Conservation (phyloP, 2,113 vertebrate genomes). For the Takifugu bimaculatus region DNA sequence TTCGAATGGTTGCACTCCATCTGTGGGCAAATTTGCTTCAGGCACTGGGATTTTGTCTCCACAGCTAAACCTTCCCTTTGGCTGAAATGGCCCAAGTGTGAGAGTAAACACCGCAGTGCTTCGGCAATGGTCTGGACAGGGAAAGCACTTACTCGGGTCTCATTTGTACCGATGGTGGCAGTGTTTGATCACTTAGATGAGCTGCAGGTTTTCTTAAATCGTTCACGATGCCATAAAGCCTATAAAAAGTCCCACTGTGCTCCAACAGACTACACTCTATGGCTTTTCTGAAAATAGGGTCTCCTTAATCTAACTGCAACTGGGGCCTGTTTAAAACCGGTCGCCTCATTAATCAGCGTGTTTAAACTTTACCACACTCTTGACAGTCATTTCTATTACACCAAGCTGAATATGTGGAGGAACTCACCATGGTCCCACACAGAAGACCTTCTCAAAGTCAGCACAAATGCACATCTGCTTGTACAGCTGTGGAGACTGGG, state of each 20-base stretch:
- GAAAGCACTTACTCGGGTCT: no score
- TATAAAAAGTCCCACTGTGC: conserved; percentile 44
- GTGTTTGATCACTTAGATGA: conserved; percentile 30
- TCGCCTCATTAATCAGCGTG: conserved; percentile 1
- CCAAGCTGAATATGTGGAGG: neutral
- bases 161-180: conserved; percentile 24
- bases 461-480: conserved; percentile 99
- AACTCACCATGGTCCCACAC: conserved; percentile 91
- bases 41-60: conserved; percentile 4
- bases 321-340: conserved; percentile 24
- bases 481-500: conserved; percentile 97
- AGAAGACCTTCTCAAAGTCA: conserved; percentile 99
- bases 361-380: conserved; percentile 1
- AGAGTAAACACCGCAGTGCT: neutral
- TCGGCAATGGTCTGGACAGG: neutral
- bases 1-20: conserved; percentile 2
- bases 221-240: conserved; percentile 19
- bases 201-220: conserved; percentile 6
- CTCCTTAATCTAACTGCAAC: conserved; percentile 33
- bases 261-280: conserved; percentile 18
- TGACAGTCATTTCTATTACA: conserved; percentile 1
- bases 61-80: neutral
- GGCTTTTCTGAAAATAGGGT: conserved; percentile 24
- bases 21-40: neutral
- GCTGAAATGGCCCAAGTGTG: neutral